Conservation (phyloP, 1,140 invertebrate genomes). For the Gerris buenoi region DNA sequence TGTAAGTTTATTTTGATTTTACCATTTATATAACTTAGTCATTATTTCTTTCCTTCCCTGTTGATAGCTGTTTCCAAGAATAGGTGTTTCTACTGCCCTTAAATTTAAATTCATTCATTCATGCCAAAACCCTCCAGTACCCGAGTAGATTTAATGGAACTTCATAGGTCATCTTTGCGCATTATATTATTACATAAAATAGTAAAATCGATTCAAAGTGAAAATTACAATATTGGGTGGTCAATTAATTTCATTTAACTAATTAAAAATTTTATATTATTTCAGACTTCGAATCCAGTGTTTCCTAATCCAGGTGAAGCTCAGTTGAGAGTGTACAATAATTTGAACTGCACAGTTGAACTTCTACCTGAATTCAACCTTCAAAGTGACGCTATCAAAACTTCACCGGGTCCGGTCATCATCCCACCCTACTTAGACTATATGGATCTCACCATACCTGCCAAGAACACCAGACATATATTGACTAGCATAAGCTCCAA, state of each 20-base stretch:
- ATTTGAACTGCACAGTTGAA: slow-evolving; percentile 30
- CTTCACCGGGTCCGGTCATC: background rate
- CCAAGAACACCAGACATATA: background rate
- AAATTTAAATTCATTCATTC: background rate
- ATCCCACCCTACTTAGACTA: background rate
- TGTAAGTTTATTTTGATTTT: slow-evolving; percentile 30
- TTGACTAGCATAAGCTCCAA: background rate
- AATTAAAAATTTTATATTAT: slow-evolving; percentile 1
- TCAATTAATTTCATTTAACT: background rate
- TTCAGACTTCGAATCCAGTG: slow-evolving; percentile 49
- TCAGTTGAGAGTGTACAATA: slow-evolving; percentile 58
- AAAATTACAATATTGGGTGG: background rate
- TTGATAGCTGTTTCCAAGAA: too few species aligned
- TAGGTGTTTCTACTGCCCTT: too few species aligned
- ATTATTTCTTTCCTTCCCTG: too few species aligned
- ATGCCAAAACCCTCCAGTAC: background rate
- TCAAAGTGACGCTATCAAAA: background rate
- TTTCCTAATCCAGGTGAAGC: slow-evolving; percentile 38
- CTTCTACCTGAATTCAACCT: background rate
- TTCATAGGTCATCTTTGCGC: background rate
- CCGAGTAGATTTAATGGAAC: background rate
- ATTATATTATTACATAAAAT: background rate
- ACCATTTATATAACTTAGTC: too few species aligned
- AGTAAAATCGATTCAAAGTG: background rate
- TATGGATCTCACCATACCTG: background rate